Base-by-base conservation (phyloP, 2,797 vertebrate species). In the Manis javanica region DNA sequence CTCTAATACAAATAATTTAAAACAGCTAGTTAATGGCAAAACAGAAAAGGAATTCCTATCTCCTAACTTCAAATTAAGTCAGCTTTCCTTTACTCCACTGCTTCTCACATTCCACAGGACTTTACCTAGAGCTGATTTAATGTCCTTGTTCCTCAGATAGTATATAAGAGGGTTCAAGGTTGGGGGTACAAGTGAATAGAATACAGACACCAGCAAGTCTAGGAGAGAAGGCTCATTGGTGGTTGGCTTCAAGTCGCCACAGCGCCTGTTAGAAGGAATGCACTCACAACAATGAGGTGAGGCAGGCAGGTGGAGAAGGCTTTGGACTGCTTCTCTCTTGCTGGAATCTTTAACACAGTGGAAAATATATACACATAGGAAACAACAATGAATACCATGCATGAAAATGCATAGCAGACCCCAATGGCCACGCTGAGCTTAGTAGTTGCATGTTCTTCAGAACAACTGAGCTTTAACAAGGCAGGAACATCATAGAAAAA, bases 401-500 rank as follows among this genome's bases (percentile, higher is more conserved):
- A 91, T 29, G n/a, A 64, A 37, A 93, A 87, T 5, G 19, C 69
- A 1, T 85, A 95, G 49, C 26, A 91, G 77, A 87, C 49, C 1
- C 84, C 87, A 8, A 55, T 37, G 24, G 19, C 11, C 23, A 88
- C 19, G 3, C 71, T 61, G 18, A 72, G 42, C 16, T 34, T 31
- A 34, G 88, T 72, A 18, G 29, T 34, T 8, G 5, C 3, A 3
- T 61, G 31, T 21, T 90, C 23, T 29, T 95, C 19, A 9, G 87
- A 96, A 31, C 95, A 97, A 42, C 82, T 90, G 53, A 96, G 86
- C 3, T 77, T 69, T 12, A 97, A 68, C 11, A 97, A n/a, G 21
- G 90, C 87, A 34, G 75, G 84, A 7, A 94, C 66, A 61, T 97
- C 94, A 64, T 96, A 97, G 37, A 97, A 95, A 34, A 96, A 93